phyloP scores from a whole-genome alignment of 1,140 invertebrate genomes.

The Lethrus apterus region DNA sequence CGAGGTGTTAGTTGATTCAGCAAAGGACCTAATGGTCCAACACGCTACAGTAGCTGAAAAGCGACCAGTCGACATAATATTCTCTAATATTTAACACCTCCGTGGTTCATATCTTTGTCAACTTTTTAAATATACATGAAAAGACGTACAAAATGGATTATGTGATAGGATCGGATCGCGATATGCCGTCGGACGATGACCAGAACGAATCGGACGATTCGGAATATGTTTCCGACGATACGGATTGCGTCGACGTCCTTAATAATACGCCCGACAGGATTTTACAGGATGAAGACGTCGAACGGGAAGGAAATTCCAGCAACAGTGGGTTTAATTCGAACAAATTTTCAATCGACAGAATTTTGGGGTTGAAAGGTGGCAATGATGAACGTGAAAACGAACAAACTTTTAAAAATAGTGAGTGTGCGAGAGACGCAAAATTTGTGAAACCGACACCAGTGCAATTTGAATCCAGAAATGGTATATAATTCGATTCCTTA shows the following conservation, averaged over 20 bases:
- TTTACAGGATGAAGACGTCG: slow-evolving; percentile 9
- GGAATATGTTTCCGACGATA: slow-evolving; percentile 20
- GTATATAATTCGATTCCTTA: neutral
- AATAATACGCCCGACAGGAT: slow-evolving; percentile 12
- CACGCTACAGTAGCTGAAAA: slow-evolving; percentile 25
- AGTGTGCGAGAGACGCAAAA: slow-evolving; percentile 15
- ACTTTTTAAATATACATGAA: neutral
- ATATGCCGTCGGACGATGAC: slow-evolving; percentile 22
- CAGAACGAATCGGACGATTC: slow-evolving; percentile 18
- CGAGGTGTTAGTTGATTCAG: slow-evolving; percentile 32
- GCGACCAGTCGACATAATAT: slow-evolving; percentile 17
- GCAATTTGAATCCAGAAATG: slow-evolving; percentile 3
- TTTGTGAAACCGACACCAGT: slow-evolving; percentile 31
- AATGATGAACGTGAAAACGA: slow-evolving; percentile 15
- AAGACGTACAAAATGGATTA: slow-evolving; percentile 10
- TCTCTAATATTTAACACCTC: slow-evolving; percentile 18
- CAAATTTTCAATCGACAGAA: slow-evolving; percentile 39
- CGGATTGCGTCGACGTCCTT: slow-evolving; percentile 25
- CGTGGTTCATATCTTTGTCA: no score
- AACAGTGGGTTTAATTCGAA: slow-evolving; percentile 24
- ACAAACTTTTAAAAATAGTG: slow-evolving; percentile 14
- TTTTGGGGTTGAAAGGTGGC: slow-evolving; percentile 27
- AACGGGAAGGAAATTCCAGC: slow-evolving; percentile 13
- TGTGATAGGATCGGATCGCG: neutral
- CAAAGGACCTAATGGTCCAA: slow-evolving; percentile 29